Conservation (phyloP, 2,888 invertebrate genomes). For the Plusia festucae region DNA sequence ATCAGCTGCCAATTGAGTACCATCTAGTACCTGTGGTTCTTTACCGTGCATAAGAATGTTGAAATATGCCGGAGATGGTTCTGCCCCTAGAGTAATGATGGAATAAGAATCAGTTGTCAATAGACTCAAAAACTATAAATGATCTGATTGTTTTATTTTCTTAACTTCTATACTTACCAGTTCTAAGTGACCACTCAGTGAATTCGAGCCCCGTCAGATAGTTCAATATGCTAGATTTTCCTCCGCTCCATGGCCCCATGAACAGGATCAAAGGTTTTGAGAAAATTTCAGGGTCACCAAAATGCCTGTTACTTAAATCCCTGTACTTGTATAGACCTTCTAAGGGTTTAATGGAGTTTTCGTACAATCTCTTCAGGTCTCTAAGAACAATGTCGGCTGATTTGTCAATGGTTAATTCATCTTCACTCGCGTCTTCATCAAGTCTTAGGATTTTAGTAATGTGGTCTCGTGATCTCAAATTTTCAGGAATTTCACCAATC, state of each 20-base stretch:
- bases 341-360: constrained; percentile 96
- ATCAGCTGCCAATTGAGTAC: constrained; percentile 98
- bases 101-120: background rate
- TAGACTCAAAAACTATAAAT: background rate
- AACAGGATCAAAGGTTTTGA: constrained; percentile 97
- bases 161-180: constrained; percentile 89
- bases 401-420: constrained; percentile 92
- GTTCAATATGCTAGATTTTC: constrained; percentile 98
- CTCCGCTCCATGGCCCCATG: constrained; percentile 99
- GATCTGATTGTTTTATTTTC: background rate
- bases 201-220: constrained; percentile 97
- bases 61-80: constrained; percentile 97
- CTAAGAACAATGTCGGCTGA: constrained; percentile 94
- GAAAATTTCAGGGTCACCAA: constrained; percentile 98
- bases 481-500: constrained; percentile 93
- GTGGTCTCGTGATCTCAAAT: constrained; percentile 94
- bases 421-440: constrained; percentile 93
- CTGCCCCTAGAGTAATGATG: constrained; percentile 92
- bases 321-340: constrained; percentile 97
- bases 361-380: constrained; percentile 95
- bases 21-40: constrained; percentile 95
- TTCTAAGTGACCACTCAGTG: constrained; percentile 94
- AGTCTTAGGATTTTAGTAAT: constrained; percentile 94
- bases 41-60: constrained; percentile 97
- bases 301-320: constrained; percentile 97